These are phyloP conservation scores for Carollia perspicillata DNA, from an alignment of 2,113 vertebrate species.

Conservation along the genomic window DNA sequence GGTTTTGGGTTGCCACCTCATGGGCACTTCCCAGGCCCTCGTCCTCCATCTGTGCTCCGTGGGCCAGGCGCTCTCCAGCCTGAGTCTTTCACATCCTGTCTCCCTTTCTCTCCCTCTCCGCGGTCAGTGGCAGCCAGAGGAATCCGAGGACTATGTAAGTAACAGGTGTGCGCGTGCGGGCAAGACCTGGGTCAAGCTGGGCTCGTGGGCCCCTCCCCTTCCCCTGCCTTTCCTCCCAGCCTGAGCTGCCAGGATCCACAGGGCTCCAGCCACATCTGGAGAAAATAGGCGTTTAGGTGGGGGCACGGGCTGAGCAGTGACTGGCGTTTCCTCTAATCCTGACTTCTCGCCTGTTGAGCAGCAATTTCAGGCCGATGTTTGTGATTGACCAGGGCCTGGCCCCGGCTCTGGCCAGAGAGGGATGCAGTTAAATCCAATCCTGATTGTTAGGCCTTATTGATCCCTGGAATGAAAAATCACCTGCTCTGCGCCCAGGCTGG, in stretches of 20 bases:
- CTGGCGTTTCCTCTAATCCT: constrained; percentile 82
- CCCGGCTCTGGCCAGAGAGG: constrained; percentile 70
- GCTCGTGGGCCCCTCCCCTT: constrained; percentile 45
- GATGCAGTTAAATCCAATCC: constrained; percentile 75
- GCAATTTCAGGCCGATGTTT: constrained; percentile 81
- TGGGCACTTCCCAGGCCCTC: neutral
- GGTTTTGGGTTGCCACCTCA: neutral
- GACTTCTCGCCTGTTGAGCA: constrained; percentile 78
- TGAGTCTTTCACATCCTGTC: constrained; percentile 66
- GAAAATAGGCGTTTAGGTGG: constrained; percentile 82
- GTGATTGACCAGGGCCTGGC: constrained; percentile 69
- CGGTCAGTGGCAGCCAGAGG: constrained; percentile 95
- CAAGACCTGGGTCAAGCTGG: constrained; percentile 75
- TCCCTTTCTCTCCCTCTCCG: constrained; percentile 81
- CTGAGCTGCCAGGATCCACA: constrained; percentile 59
- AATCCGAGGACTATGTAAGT: constrained; percentile 98
- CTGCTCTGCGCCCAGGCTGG: constrained; percentile 54
- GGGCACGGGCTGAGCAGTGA: constrained; percentile 80
- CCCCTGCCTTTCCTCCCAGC: constrained; percentile 57
- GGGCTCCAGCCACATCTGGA: constrained; percentile 79
- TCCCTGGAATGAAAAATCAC: constrained; percentile 76
- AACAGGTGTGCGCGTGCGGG: constrained; percentile 88
- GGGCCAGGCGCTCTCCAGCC: neutral
- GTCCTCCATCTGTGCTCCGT: neutral
- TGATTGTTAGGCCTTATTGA: constrained; percentile 81